These are phyloP conservation scores for Leptinotarsa texana DNA, from an alignment of 1,140 invertebrate species.

Conservation along the genomic window DNA sequence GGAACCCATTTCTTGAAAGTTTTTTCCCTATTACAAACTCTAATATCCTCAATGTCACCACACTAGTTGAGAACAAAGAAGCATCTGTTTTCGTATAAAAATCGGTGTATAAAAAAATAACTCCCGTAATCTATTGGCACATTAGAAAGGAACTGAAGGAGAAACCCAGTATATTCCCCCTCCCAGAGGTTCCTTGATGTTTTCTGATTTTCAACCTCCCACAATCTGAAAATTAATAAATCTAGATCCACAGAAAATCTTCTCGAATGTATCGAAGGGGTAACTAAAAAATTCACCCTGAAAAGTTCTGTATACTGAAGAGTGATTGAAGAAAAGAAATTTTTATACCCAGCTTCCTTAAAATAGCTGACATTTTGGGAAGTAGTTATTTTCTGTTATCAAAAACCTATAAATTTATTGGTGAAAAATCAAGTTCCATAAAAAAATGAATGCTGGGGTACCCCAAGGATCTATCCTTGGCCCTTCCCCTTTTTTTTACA, in stretches of 20 bases:
- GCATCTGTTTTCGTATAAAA: slow-evolving; percentile 19
- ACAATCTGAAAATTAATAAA: neutral
- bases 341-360: neutral
- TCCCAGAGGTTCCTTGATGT: neutral
- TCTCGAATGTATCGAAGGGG: neutral
- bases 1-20: neutral
- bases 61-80: slow-evolving; percentile 16
- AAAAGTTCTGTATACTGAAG: neutral
- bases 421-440: too few species aligned
- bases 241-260: neutral
- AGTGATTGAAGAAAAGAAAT: too few species aligned
- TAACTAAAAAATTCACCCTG: neutral
- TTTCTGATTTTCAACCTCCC: neutral
- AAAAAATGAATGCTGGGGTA: too few species aligned
- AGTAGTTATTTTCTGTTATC: too few species aligned
- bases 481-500: too few species aligned
- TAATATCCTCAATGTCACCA: slow-evolving; percentile 19
- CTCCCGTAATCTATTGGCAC: slow-evolving; percentile 39
- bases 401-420: too few species aligned
- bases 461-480: too few species aligned
- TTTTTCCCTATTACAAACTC: slow-evolving; percentile 15
- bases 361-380: neutral
- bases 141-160: slow-evolving; percentile 29
- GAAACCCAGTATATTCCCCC: slow-evolving; percentile 13
- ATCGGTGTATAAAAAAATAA: slow-evolving; percentile 27